Conservation (phyloP, 2,797 vertebrate genomes). For the Fundulus diaphanus region DNA sequence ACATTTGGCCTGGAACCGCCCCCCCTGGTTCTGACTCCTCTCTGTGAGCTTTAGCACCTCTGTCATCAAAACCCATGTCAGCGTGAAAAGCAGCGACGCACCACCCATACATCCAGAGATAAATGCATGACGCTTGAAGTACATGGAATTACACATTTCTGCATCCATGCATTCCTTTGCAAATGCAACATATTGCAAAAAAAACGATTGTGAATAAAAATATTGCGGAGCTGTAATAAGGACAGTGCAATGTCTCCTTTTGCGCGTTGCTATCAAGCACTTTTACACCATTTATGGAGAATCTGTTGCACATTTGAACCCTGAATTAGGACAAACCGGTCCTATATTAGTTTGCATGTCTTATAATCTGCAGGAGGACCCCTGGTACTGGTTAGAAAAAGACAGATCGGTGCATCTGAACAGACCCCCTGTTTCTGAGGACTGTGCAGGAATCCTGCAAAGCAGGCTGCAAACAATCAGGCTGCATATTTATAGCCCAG, state of each 20-base stretch:
- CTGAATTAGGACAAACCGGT: no score
- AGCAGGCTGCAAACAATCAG: neutral
- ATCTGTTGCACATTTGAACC: no score
- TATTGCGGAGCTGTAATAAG: neutral
- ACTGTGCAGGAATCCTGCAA: slow-evolving; percentile 3
- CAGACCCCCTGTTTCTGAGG: neutral
- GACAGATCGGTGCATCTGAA: neutral
- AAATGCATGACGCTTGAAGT: no score
- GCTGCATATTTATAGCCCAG: neutral
- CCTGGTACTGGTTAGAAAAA: neutral
- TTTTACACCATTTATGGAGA: no score
- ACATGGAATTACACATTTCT: neutral
- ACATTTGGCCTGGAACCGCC: no score
- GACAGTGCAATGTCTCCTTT: no score
- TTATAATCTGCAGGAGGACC: neutral
- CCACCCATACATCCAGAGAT: no score
- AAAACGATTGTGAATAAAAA: neutral
- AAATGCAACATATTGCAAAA: neutral
- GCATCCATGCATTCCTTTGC: no score
- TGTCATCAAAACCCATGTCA: neutral
- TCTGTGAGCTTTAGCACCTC: neutral
- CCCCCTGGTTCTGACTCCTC: neutral
- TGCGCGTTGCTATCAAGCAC: no score
- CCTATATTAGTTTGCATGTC: no score
- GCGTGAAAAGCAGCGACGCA: no score